Evolutionary conservation across 2,888 invertebrate genomes (phyloP), one percentile per base, ranked within the genome.

Genomic region (Mythimna loreyi): DNA sequence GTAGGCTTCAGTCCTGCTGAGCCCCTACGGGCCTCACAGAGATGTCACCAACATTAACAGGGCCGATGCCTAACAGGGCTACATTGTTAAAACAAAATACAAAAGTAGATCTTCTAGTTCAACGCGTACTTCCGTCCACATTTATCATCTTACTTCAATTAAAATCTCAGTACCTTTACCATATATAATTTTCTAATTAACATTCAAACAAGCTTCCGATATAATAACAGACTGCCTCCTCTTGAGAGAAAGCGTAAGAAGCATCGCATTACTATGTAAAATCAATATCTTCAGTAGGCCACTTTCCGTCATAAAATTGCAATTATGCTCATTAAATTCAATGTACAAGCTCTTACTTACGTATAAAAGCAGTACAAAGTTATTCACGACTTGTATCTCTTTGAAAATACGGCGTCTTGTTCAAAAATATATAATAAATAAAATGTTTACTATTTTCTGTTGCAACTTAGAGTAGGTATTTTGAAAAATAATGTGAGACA

Each of bases 111-210:
- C 6, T 6, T 16, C 3, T 19, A 21, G 45, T 33, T 57, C 19
- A 13, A 19, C 13, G 7, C 2, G 2, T 25, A 23, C n/a, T 65
- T 33, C 7, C 2, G 2, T 19, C 16, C 19, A 30, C 1, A 28
- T 55, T 8, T 16, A 30, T 49, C 1, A 23, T n/a, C 4, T 33
- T 23, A 43, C 5, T 33, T 8, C 21, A 43, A n/a, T 43, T 3
- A 25, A 30, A 50, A 40, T 40, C 7, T 52, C 19, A n/a, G n/a
- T 40, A 16, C 40, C 16, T 9, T 13, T 16, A 43, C 7, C 25
- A 60, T 63, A 60, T 59, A 60, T 40, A n/a, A 70, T 71, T 75
- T 75, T 47, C 40, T 33, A 65, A 61, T 65, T 57, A 76, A 49
- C 33, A 64, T 60, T 60, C 21, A 33, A 21, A 21, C 55, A 7